A percentile compares a stretch with the other conserved stretches of the same genome.
These are phyloP conservation scores for Drosophila orosa DNA, from an alignment of 1,140 invertebrate species.

Conservation along the genomic window DNA sequence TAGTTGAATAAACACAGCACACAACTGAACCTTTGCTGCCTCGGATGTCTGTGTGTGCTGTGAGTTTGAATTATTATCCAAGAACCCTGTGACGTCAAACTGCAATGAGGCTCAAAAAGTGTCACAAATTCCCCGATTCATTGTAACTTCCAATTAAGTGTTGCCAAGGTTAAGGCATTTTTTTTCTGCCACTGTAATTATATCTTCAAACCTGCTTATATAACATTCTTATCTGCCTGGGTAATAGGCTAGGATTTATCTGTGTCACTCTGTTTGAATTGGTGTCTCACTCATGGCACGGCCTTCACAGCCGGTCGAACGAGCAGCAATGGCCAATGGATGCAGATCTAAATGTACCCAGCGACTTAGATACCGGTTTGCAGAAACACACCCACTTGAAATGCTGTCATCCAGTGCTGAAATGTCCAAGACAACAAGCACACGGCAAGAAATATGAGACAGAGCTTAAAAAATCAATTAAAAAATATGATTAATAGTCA, in stretches of 20 bases:
- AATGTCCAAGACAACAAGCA: slow-evolving; percentile 15
- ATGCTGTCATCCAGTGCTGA: slow-evolving; percentile 31
- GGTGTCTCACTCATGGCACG: neutral
- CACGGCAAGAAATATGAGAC: neutral
- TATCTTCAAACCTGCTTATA: slow-evolving; percentile 2
- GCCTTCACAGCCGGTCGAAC: slow-evolving; percentile 42
- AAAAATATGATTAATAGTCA: no score
- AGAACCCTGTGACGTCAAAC: slow-evolving; percentile 30
- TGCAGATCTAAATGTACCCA: slow-evolving; percentile 13
- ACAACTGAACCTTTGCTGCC: slow-evolving; percentile 22
- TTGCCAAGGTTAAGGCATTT: slow-evolving; percentile 18
- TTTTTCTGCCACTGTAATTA: slow-evolving; percentile 13
- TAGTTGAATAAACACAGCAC: slow-evolving; percentile 28
- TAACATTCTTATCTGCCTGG: slow-evolving; percentile 24
- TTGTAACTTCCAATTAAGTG: slow-evolving; percentile 2
- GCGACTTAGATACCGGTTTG: slow-evolving; percentile 38
- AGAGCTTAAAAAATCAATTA: neutral
- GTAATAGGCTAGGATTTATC: slow-evolving; percentile 12
- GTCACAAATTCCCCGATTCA: neutral
- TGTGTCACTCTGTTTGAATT: slow-evolving; percentile 28
- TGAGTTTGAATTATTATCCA: slow-evolving; percentile 23
- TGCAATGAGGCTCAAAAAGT: slow-evolving; percentile 12
- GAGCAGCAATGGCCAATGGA: slow-evolving; percentile 36
- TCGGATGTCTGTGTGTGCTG: neutral
- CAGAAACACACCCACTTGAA: slow-evolving; percentile 52